Percentiles rank a stretch among this genome's conserved stretches.
Conservation (phyloP, 2,888 invertebrate genomes). For the Rhamnusium bicolor region DNA sequence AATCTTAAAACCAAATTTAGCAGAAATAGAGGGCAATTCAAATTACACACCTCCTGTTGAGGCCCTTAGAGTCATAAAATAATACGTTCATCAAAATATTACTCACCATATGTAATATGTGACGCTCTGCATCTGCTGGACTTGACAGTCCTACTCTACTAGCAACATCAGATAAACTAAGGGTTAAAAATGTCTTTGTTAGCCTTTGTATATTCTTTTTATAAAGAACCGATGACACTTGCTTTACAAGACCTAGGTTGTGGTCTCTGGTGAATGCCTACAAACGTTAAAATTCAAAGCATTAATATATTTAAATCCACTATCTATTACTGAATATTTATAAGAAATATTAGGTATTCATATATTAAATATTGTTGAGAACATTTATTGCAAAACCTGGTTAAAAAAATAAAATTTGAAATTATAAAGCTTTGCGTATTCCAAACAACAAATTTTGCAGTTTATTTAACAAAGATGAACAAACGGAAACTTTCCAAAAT, state of each 20-base stretch:
- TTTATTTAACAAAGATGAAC: too few relatives aligned
- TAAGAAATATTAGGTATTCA: too few relatives aligned
- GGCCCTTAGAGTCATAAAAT: too few relatives aligned
- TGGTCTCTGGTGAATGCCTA: constrained; percentile 82
- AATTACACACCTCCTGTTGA: too few relatives aligned
- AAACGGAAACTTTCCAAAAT: too few relatives aligned
- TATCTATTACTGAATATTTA: neutral
- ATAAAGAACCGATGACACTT: constrained; percentile 91
- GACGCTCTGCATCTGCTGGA: constrained; percentile 91
- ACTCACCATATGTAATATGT: constrained; percentile 94
- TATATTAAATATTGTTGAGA: too few relatives aligned
- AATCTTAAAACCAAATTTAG: too few relatives aligned
- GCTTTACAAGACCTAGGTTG: constrained; percentile 85
- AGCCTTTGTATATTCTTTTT: constrained; percentile 97
- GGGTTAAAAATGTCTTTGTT: constrained; percentile 93
- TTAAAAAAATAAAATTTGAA: too few relatives aligned
- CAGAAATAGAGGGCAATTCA: too few relatives aligned
- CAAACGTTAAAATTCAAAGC: constrained; percentile 25
- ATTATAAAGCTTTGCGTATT: too few relatives aligned
- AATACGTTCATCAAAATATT: neutral
- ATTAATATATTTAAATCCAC: neutral
- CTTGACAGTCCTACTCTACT: constrained; percentile 89
- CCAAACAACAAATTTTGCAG: too few relatives aligned
- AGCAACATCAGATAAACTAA: constrained; percentile 91
- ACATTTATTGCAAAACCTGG: too few relatives aligned